A percentile compares a stretch with the other conserved stretches of the same genome.
These are phyloP conservation scores for Hyaena hyaena DNA, from an alignment of 2,113 vertebrate species.

Conservation along the genomic window DNA sequence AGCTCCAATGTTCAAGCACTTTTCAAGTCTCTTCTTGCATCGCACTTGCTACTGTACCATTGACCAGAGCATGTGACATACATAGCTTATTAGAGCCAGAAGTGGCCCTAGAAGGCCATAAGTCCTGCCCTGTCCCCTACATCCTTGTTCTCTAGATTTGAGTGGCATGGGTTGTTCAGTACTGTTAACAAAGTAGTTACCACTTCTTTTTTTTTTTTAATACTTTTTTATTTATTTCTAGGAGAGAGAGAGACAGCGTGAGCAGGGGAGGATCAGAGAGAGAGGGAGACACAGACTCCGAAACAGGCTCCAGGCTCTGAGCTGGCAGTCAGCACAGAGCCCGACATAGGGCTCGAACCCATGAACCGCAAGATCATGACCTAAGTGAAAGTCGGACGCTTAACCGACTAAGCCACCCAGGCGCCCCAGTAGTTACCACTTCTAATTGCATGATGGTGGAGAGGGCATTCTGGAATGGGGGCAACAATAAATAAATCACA, in stretches of 20 bases:
- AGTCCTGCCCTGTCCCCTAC: not conserved
- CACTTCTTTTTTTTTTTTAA: not conserved
- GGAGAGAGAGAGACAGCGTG: too few relatives aligned
- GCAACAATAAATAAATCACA: not conserved
- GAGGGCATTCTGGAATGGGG: not conserved
- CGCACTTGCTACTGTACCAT: not conserved
- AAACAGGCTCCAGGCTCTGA: too few relatives aligned
- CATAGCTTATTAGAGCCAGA: not conserved
- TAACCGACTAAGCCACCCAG: too few relatives aligned
- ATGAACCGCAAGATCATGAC: too few relatives aligned
- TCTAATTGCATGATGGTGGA: not conserved
- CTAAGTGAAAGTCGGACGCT: too few relatives aligned
- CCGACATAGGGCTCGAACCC: too few relatives aligned
- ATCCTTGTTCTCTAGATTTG: not conserved
- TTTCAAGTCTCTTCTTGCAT: not conserved
- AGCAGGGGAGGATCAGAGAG: too few relatives aligned
- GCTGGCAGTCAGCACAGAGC: too few relatives aligned
- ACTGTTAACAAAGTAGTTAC: not conserved
- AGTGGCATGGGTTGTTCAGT: not conserved
- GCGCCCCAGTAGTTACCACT: not conserved
- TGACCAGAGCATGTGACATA: not conserved
- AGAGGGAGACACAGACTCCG: too few relatives aligned
- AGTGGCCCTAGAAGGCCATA: not conserved
- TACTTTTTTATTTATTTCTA: too few relatives aligned
- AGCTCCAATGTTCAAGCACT: not conserved